Evolutionary conservation across 2,888 invertebrate genomes (phyloP), one percentile per base, ranked within the genome.

Genomic region (Meliscaeva auricollis): DNA sequence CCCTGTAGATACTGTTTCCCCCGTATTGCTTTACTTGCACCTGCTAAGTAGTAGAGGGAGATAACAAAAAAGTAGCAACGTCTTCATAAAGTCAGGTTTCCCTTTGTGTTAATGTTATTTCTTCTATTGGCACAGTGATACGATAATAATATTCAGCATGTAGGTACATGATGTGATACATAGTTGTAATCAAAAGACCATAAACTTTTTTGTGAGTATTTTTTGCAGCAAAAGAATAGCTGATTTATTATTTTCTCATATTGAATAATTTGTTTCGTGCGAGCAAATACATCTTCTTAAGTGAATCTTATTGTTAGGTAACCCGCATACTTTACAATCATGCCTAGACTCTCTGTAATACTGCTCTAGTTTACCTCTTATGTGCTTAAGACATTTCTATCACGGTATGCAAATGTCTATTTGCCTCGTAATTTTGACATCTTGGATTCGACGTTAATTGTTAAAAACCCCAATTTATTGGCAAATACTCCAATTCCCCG

Each of bases 21-120:
- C 38, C 26, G 4, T 4, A 64, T 64, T 64, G 17, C 44, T 62
- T 46, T 46, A 38, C 8, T 38, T 64, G 46, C 64, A 64, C 64
- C 64, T 64, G 64, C 17, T 17, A 41, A 41, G 30, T 30, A 38
- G 3, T 2, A 11, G 13, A 17, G 30, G 26, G 22, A 20, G 44
- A 26, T 13, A 62, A 60, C n/a, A 22, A 22, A n/a, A 6, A 17
- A 11, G 35, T 17, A 11, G 17, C 1, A 11, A n/a, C 58, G 13
- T 60, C 41, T 60, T 41, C 41, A 41, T 38, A 62, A 38, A 52
- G 11, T 30, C 44, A n/a, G 17, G 41, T 44, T 30, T 44, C 13
- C 17, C 30, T 46, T 17, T 17, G 30, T 11, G 3, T 0, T 13
- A 11, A 20, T 13, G 6, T 20, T 38, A 17, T 58, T 58, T 35